Evolutionary conservation across 2,113 vertebrate genomes (phyloP).

Genomic region (Gobius niger): DNA sequence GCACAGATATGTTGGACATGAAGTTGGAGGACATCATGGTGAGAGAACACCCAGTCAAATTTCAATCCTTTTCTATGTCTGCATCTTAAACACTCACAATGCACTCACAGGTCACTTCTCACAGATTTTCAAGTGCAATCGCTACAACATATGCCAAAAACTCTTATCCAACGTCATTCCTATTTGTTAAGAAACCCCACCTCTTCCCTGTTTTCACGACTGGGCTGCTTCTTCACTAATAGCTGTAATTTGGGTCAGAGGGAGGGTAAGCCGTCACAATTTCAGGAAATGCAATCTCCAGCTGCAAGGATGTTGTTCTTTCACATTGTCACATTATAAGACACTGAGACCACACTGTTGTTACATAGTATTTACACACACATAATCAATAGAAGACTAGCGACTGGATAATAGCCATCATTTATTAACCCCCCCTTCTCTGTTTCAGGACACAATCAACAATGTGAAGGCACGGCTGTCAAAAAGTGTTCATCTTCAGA

Average conservation of each 20-base stretch:
- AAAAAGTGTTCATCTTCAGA: slow-evolving; percentile 94
- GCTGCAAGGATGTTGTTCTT: slow-evolving; percentile 50
- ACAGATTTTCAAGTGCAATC: too few relatives aligned
- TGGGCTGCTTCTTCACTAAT: neutral
- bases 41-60: slow-evolving; percentile 19
- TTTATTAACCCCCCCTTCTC: neutral
- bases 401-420: neutral
- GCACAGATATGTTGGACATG: slow-evolving; percentile 92
- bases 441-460: slow-evolving; percentile 90
- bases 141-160: too few relatives aligned
- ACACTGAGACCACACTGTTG: too few relatives aligned
- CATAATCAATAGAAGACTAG: too few relatives aligned
- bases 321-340: neutral
- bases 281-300: slow-evolving; percentile 47
- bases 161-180: too few relatives aligned
- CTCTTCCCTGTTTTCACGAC: slow-evolving; percentile 33
- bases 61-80: too few relatives aligned
- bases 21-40: slow-evolving; percentile 97
- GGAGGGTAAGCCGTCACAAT: neutral
- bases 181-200: slow-evolving; percentile 3
- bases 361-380: too few relatives aligned
- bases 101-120: too few relatives aligned
- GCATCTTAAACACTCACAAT: too few relatives aligned
- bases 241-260: slow-evolving; percentile 37
- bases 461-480: slow-evolving; percentile 90